Evolutionary conservation across 2,888 invertebrate species (phyloP).

Genomic region (Lepidocyrtinus sp.): DNA sequence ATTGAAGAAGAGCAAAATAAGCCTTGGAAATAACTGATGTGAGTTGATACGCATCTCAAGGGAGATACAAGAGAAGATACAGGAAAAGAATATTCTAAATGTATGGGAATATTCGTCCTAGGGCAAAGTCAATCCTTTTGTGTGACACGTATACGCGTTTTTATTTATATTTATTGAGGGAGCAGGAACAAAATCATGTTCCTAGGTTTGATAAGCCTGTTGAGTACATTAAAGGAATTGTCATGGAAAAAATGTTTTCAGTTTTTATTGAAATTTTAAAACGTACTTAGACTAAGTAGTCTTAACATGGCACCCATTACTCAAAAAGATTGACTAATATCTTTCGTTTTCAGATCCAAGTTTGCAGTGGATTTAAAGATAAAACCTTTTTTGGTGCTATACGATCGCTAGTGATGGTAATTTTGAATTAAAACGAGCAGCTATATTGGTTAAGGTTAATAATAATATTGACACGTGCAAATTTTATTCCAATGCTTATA

Average conservation of each 20-base stretch:
- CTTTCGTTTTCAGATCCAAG: too few relatives aligned
- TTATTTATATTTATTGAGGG: background rate
- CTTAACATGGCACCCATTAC: too few relatives aligned
- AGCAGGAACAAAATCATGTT: background rate
- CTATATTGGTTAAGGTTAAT: too few relatives aligned
- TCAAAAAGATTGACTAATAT: too few relatives aligned
- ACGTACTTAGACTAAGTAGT: too few relatives aligned
- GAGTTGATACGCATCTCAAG: background rate
- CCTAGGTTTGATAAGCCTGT: background rate
- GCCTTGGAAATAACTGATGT: background rate
- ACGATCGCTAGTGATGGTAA: too few relatives aligned
- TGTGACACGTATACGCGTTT: background rate
- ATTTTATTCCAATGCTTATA: too few relatives aligned
- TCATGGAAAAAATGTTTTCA: background rate
- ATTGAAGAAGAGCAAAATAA: background rate
- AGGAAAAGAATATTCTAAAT: background rate
- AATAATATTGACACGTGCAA: too few relatives aligned
- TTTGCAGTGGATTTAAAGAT: too few relatives aligned
- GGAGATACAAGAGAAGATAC: background rate
- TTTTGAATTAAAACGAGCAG: too few relatives aligned
- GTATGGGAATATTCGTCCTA: background rate
- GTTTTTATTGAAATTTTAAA: too few relatives aligned
- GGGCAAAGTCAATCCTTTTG: background rate
- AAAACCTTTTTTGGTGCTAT: too few relatives aligned
- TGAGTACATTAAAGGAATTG: background rate